A percentile compares a stretch with the other conserved stretches of the same genome.
Conservation (phyloP, 1,140 invertebrate species). For the Scaptomyza montana region DNA sequence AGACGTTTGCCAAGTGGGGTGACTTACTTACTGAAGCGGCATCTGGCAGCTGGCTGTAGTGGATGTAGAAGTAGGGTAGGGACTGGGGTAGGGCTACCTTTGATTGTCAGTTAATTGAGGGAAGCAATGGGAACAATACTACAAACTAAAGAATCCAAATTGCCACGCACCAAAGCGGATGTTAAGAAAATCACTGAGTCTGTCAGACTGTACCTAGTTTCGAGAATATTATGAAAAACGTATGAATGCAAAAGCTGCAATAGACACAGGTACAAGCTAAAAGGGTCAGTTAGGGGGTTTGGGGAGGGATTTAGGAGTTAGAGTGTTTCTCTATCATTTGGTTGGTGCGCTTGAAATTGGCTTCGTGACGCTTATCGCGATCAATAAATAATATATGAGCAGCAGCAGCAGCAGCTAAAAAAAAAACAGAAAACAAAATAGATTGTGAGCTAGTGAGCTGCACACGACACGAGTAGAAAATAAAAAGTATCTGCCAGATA, state of each 20-base stretch:
- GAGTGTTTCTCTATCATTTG: constrained; percentile 67
- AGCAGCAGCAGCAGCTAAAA: constrained; percentile 17
- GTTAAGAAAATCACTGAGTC: constrained; percentile 54
- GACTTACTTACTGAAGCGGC: constrained; percentile 53
- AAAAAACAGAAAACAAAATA: constrained; percentile 13
- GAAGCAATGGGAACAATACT: constrained; percentile 21
- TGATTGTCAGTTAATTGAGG: constrained; percentile 70
- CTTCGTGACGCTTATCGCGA: constrained; percentile 81
- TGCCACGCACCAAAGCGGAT: constrained; percentile 72
- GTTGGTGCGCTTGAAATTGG: constrained; percentile 72
- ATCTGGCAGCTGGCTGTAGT: constrained; percentile 57
- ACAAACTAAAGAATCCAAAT: constrained; percentile 5
- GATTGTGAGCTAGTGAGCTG: constrained; percentile 18
- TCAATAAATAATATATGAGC: constrained; percentile 82
- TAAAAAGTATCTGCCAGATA: constrained; percentile 79
- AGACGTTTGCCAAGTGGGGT: constrained; percentile 65
- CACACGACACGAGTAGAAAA: constrained; percentile 63
- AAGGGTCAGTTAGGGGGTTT: neutral
- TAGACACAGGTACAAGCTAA: neutral
- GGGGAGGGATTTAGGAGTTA: constrained; percentile 2
- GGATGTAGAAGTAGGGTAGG: neutral
- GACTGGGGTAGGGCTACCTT: constrained; percentile 39
- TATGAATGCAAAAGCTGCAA: constrained; percentile 12
- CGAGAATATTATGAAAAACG: neutral
- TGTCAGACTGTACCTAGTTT: constrained; percentile 35